phyloP scores from a whole-genome alignment of 2,113 vertebrate species.

The Colinus virginianus region DNA sequence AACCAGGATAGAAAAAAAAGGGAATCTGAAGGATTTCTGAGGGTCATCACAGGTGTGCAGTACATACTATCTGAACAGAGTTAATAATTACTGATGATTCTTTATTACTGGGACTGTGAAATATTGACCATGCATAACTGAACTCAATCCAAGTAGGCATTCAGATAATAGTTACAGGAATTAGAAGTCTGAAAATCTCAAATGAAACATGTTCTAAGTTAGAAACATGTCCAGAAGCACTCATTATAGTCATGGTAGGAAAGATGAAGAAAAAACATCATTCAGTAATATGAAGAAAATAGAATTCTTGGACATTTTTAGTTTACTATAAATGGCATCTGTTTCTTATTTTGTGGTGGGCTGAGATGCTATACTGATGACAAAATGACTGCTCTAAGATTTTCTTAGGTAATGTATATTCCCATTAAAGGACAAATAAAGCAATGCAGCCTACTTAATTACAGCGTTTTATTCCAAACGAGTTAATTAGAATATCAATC shows the following conservation, averaged over 20 bases:
- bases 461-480: background rate
- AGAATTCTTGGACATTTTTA: background rate
- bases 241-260: background rate
- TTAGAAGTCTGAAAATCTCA: background rate
- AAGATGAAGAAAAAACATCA: background rate
- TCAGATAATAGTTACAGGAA: background rate
- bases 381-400: background rate
- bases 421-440: background rate
- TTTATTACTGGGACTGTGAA: background rate
- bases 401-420: background rate
- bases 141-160: background rate
- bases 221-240: background rate
- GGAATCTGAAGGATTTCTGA: background rate
- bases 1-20: background rate
- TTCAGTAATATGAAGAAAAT: background rate
- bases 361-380: background rate
- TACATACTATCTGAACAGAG: background rate
- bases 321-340: background rate
- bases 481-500: background rate
- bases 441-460: background rate
- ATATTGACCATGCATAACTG: background rate
- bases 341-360: background rate
- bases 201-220: background rate
- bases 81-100: background rate
- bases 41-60: background rate